Conservation (phyloP, 2,888 invertebrate species). For the Cecidostiba fungosa region DNA sequence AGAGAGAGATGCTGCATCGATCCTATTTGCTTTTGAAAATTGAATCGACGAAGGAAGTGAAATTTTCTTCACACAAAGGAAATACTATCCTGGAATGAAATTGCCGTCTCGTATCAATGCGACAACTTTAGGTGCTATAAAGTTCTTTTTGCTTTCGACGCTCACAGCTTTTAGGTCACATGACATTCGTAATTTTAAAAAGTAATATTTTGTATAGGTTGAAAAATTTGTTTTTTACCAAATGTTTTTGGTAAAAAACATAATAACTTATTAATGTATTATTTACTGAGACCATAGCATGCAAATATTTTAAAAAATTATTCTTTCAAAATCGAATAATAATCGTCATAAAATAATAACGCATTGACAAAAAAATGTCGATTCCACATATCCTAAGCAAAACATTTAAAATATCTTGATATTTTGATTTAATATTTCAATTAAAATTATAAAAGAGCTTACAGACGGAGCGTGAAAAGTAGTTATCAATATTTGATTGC, state of each 20-base stretch:
- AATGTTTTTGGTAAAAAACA: background rate
- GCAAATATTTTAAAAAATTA: too few relatives aligned
- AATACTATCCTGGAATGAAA: slow-evolving; percentile 3
- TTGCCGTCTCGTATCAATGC: background rate
- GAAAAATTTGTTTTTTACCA: background rate
- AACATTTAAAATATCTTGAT: too few relatives aligned
- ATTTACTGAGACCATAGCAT: too few relatives aligned
- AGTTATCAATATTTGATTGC: too few relatives aligned
- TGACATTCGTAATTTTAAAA: background rate
- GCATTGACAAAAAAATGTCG: too few relatives aligned
- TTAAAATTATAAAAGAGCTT: too few relatives aligned
- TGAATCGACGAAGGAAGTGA: slow-evolving; percentile 14
- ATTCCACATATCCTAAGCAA: too few relatives aligned
- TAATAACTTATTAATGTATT: too few relatives aligned
- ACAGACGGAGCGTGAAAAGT: too few relatives aligned
- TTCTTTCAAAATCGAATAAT: too few relatives aligned
- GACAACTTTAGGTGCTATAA: background rate
- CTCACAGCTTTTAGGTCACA: background rate
- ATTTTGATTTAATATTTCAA: too few relatives aligned
- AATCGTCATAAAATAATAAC: too few relatives aligned
- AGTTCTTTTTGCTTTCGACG: slow-evolving; percentile 9
- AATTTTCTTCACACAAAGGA: slow-evolving; percentile 11
- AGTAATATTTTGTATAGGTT: background rate
- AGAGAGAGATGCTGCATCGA: slow-evolving; percentile 20
- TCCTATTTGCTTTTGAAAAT: slow-evolving; percentile 2